These are phyloP conservation scores for Ephydatia muelleri DNA, from an alignment of 37 sponge, comb jelly and placozoan species.

Conservation along the genomic window DNA sequence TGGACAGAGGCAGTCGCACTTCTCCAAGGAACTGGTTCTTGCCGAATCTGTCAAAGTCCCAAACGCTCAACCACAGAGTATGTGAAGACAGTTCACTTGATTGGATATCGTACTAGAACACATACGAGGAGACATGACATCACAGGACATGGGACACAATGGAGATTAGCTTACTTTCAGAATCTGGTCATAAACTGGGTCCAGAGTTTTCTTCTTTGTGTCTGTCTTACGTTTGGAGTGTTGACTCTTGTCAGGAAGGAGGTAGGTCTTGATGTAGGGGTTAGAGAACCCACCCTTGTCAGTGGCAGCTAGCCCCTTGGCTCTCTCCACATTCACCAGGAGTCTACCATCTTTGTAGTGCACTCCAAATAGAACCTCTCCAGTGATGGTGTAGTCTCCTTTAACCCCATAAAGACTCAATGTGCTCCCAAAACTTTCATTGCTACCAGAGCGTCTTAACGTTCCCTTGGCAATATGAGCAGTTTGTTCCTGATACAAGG, in stretches of 20 bases:
- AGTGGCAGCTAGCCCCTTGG: slow-evolving; percentile 41
- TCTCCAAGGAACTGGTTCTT: slow-evolving; percentile 74
- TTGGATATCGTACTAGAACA: slow-evolving; percentile 28
- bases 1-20: slow-evolving; percentile 47
- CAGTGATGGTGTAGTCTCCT: slow-evolving; percentile 59
- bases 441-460: not conserved
- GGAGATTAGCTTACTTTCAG: slow-evolving; percentile 27
- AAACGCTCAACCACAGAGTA: slow-evolving; percentile 67
- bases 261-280: slow-evolving; percentile 67
- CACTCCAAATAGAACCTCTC: slow-evolving; percentile 55
- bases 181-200: slow-evolving; percentile 43
- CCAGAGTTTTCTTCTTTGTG: slow-evolving; percentile 28
- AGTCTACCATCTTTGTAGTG: slow-evolving; percentile 42
- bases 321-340: slow-evolving; percentile 23
- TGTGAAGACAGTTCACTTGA: slow-evolving; percentile 4
- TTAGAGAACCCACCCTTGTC: slow-evolving; percentile 37
- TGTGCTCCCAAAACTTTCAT: slow-evolving; percentile 50
- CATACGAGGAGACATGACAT: not conserved
- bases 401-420: slow-evolving; percentile 54
- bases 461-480: no score
- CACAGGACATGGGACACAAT: not conserved
- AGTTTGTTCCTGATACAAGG: no score
- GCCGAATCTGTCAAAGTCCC: slow-evolving; percentile 60
- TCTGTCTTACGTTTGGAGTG: slow-evolving; percentile 54
- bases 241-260: slow-evolving; percentile 54